These are phyloP conservation scores for Coreoperca whiteheadi DNA, from an alignment of 2,113 vertebrate species.

Conservation along the genomic window DNA sequence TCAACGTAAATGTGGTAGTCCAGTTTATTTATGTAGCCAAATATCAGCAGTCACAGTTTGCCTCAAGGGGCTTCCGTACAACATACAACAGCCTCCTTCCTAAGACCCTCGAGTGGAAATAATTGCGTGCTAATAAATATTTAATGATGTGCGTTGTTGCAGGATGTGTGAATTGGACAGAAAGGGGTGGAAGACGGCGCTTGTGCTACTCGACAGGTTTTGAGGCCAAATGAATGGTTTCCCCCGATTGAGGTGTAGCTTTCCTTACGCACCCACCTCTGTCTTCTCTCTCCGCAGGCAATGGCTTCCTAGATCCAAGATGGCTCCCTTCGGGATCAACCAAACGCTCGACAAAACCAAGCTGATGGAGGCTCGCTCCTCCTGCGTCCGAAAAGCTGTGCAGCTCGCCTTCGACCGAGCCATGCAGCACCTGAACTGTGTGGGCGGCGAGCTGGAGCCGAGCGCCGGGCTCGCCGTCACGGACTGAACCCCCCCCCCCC, in stretches of 20 bases:
- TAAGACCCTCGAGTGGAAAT: too few relatives aligned
- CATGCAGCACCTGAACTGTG: constrained; percentile 89
- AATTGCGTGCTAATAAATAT: background rate
- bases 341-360: constrained; percentile 91
- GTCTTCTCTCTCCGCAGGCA: constrained; percentile 85
- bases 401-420: constrained; percentile 91
- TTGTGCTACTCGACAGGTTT: too few relatives aligned
- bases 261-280: background rate
- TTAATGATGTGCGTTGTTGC: too few relatives aligned
- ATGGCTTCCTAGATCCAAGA: constrained; percentile 98
- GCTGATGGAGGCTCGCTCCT: constrained; percentile 92
- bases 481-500: constrained; percentile 77
- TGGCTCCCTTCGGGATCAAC: constrained; percentile 93
- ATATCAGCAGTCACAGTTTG: too few relatives aligned
- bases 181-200: too few relatives aligned
- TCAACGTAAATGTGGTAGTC: background rate
- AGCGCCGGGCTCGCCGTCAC: constrained; percentile 80
- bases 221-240: too few relatives aligned
- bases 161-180: too few relatives aligned
- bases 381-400: constrained; percentile 92
- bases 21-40: too few relatives aligned
- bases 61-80: too few relatives aligned
- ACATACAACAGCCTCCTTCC: too few relatives aligned
- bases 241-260: too few relatives aligned
- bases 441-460: constrained; percentile 81